A percentile compares a stretch with the other conserved stretches of the same genome.
Evolutionary conservation across 2,888 invertebrate species (phyloP).

Genomic region (Thymelicus acteon): DNA sequence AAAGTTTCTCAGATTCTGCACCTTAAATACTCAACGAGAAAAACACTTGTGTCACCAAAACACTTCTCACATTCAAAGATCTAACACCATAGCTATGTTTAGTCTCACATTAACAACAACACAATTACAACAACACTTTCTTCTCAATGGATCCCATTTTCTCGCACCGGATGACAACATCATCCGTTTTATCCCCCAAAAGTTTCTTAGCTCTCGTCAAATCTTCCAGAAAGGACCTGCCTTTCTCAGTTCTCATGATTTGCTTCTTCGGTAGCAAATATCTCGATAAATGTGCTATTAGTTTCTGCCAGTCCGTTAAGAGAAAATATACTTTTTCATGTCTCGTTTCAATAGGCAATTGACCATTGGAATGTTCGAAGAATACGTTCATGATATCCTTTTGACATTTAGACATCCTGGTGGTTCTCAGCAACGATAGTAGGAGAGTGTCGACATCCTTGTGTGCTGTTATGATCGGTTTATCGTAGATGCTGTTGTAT

Average conservation of each 20-base stretch:
- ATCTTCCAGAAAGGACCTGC: constrained; percentile 70
- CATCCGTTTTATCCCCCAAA: constrained; percentile 59
- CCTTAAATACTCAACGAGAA: neutral
- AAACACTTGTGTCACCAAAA: neutral
- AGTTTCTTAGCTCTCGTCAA: constrained; percentile 70
- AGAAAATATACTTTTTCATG: constrained; percentile 63
- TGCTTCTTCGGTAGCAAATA: constrained; percentile 70
- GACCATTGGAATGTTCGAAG: constrained; percentile 72
- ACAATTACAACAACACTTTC: constrained; percentile 60
- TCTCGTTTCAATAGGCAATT: constrained; percentile 65
- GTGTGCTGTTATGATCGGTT: constrained; percentile 66
- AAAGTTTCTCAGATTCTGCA: neutral
- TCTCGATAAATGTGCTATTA: constrained; percentile 71
- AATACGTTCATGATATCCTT: constrained; percentile 70
- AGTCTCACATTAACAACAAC: neutral
- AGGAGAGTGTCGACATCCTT: constrained; percentile 65
- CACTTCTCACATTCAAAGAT: neutral
- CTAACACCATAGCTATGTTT: neutral
- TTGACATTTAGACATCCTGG: constrained; percentile 49
- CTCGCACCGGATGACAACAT: constrained; percentile 54
- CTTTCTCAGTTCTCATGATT: constrained; percentile 70
- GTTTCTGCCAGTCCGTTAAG: constrained; percentile 73
- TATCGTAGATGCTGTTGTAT: constrained; percentile 72
- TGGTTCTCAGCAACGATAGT: constrained; percentile 60
- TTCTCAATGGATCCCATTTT: constrained; percentile 48